Conservation (phyloP, 2,113 vertebrate genomes). For the Ascaphus truei region DNA sequence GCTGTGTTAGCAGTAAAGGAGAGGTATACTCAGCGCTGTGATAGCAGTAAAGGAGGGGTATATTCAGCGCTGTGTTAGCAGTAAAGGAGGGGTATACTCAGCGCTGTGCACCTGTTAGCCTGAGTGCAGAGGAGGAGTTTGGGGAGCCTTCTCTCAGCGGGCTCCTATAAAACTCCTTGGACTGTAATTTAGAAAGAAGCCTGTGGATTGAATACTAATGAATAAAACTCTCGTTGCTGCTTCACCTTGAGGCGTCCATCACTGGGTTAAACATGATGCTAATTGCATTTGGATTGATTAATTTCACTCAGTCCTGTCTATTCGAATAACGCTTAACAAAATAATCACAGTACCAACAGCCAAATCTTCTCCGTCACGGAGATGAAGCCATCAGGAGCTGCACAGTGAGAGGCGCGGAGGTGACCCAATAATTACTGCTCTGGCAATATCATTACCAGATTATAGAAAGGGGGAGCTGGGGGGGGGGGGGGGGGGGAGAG, state of each 20-base stretch:
- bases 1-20: not conserved
- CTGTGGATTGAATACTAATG: slow-evolving; percentile 86
- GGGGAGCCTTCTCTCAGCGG: slow-evolving; percentile 52
- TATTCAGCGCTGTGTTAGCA: not conserved
- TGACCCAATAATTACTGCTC: slow-evolving; percentile 81
- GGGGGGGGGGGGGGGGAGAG: slow-evolving; percentile 16
- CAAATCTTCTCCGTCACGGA: slow-evolving; percentile 72
- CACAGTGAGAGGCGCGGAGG: slow-evolving; percentile 81
- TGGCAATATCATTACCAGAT: slow-evolving; percentile 77
- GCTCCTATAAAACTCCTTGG: slow-evolving; percentile 83
- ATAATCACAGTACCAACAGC: slow-evolving; percentile 78
- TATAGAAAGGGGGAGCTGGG: slow-evolving; percentile 66
- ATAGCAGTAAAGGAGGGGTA: not conserved
- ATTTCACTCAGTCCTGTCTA: slow-evolving; percentile 93
- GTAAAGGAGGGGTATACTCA: not conserved
- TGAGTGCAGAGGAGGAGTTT: slow-evolving; percentile 65
- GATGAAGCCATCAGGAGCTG: slow-evolving; percentile 83
- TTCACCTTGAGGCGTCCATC: slow-evolving; percentile 95
- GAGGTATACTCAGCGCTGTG: not conserved
- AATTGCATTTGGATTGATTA: slow-evolving; percentile 97
- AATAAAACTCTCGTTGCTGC: slow-evolving; percentile 74
- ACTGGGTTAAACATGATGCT: slow-evolving; percentile 96
- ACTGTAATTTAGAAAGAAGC: slow-evolving; percentile 90
- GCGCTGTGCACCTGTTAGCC: slow-evolving; percentile 25
- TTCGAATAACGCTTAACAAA: slow-evolving; percentile 94